Percentiles rank a stretch among this genome's conserved stretches.
phyloP scores from a whole-genome alignment of 2,113 vertebrate genomes.

The Equus quagga region DNA sequence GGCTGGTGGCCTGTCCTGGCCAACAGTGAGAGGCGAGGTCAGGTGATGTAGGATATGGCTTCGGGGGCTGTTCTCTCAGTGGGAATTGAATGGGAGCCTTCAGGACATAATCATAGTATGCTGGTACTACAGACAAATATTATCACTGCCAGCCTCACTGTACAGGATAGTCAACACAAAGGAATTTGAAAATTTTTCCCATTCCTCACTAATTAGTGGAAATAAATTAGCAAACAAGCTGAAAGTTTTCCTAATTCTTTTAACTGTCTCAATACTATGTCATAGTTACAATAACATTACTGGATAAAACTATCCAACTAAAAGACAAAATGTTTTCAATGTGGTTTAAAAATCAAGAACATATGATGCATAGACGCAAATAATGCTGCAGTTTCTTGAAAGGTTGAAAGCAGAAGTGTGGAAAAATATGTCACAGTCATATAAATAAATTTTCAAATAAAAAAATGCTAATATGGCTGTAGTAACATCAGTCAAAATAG shows the following conservation, averaged over 20 bases:
- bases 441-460: background rate
- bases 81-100: accelerated
- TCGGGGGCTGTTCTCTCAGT: background rate
- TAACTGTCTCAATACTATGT: background rate
- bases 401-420: background rate
- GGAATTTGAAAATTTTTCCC: background rate
- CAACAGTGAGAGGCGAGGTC: accelerated
- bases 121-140: accelerated
- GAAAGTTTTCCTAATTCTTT: background rate
- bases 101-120: too few relatives aligned
- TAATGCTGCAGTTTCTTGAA: background rate
- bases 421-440: background rate
- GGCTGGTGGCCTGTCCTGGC: accelerated
- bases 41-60: accelerated
- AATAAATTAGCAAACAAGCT: background rate
- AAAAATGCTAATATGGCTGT: background rate
- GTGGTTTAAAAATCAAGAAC: background rate
- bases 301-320: background rate
- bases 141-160: accelerated
- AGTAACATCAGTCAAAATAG: background rate
- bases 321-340: background rate
- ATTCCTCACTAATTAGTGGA: too few relatives aligned
- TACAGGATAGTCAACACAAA: background rate
- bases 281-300: background rate
- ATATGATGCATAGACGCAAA: background rate